Evolutionary conservation across 1,140 invertebrate genomes (phyloP).

Genomic region (Vanessa atalanta): DNA sequence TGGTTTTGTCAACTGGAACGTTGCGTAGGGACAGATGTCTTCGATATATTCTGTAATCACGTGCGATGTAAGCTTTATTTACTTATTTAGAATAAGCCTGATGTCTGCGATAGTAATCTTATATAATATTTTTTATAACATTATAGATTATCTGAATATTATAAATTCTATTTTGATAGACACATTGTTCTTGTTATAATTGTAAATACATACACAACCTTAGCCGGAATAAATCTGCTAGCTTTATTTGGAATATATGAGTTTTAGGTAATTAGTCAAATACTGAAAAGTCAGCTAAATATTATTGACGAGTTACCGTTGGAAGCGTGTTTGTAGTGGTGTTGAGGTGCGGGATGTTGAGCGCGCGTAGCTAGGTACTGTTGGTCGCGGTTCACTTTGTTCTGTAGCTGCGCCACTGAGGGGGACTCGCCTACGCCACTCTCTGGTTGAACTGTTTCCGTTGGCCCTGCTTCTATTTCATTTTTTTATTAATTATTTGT

Average conservation of each 20-base stretch:
- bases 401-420: slow-evolving; percentile 87
- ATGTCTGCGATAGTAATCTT: too few relatives aligned
- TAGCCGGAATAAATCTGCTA: too few relatives aligned
- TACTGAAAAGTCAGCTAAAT: too few relatives aligned
- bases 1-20: slow-evolving; percentile 93
- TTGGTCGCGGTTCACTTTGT: slow-evolving; percentile 88
- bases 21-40: slow-evolving; percentile 95
- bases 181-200: too few relatives aligned
- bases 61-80: slow-evolving; percentile 14
- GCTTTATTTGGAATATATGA: too few relatives aligned
- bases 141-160: too few relatives aligned
- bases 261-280: too few relatives aligned
- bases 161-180: too few relatives aligned
- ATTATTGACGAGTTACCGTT: slow-evolving; percentile 51
- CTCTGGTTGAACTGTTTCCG: slow-evolving; percentile 63
- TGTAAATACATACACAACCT: too few relatives aligned
- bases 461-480: slow-evolving; percentile 69
- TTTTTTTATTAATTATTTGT: slow-evolving; percentile 4
- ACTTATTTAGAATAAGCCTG: background rate
- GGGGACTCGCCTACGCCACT: slow-evolving; percentile 83
- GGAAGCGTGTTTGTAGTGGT: slow-evolving; percentile 74
- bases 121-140: too few relatives aligned
- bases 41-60: slow-evolving; percentile 89
- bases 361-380: slow-evolving; percentile 85
- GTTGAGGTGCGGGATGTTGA: slow-evolving; percentile 74